Evolutionary conservation across 2,113 vertebrate species (phyloP), one percentile per base, ranked within the genome.

Genomic region (Solea solea): DNA sequence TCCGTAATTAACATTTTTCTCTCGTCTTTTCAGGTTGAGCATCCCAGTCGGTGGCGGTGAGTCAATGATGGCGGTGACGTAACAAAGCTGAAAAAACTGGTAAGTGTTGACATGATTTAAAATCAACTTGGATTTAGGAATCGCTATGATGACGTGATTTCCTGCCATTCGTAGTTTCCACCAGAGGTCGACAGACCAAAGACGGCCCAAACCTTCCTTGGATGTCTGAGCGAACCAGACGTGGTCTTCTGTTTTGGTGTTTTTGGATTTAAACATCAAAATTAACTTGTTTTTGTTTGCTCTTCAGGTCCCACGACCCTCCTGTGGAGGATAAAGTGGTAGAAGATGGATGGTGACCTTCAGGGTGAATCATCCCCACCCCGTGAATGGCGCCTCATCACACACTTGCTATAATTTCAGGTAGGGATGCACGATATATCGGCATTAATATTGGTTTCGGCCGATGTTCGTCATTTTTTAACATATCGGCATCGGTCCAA

Each of bases 101-200:
- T 21, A 21, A 21, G 21, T 21, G 21, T 21, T 21, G 21, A 21
- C 21, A 21, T 21, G 21, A 21, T 21, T 21, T 21, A 21, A 21
- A 21, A 21, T 21, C 15, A 8, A 52, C 50, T 1, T 52, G 3
- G 5, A 9, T 8, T 58, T 21, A 21, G 1, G 21, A 21, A 21
- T 62, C 61, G 80, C 81, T 61, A 69, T 87, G 81, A 84, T 87
- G 85, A 87, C 0, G 34, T 3, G 0, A 14, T 34, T 84, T 80
- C 82, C 79, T 74, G 65, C 69, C 79, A 82, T 84, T 84, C 85
- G 85, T 79, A 84, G 85, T 87, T 87, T 82, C 64, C 82, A 65
- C 78, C 81, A 54, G 85, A 84, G 85, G 85, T 84, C 82, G 1
- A 0, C 0, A 1, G 80, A 76, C 86, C 86, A 42, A 25, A 69